A percentile compares a stretch with the other conserved stretches of the same genome.
These are phyloP conservation scores for Lacanobia oleracea DNA, from an alignment of 2,888 invertebrate genomes.

Conservation along the genomic window DNA sequence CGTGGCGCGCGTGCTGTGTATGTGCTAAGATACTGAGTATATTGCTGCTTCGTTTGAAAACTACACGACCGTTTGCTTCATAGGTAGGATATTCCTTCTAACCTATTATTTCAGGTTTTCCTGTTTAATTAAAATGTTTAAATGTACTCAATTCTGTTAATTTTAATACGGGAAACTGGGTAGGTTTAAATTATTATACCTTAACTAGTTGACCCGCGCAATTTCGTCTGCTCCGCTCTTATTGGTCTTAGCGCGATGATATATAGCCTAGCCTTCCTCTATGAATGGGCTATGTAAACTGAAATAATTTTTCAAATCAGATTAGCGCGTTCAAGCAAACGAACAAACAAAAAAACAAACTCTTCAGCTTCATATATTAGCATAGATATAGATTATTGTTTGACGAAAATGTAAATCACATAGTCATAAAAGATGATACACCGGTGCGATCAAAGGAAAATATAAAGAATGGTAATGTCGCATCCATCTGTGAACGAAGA, in stretches of 20 bases:
- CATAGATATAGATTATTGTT: neutral
- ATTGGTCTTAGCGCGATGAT: no score
- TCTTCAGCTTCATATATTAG: no score
- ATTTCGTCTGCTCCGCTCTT: no score
- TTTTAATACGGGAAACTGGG: neutral
- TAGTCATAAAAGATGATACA: conserved; percentile 9
- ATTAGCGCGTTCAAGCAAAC: no score
- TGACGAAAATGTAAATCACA: conserved; percentile 41
- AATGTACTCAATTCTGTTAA: neutral
- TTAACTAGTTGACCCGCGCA: no score
- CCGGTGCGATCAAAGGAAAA: conserved; percentile 9
- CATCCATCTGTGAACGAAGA: conserved; percentile 18
- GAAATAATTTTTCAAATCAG: no score
- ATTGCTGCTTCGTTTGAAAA: no score
- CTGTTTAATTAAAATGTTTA: neutral
- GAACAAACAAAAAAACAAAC: no score
- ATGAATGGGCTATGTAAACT: no score
- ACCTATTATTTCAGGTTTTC: neutral
- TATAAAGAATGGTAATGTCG: neutral
- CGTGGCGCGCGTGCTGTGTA: neutral
- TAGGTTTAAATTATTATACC: neutral
- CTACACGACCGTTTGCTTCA: neutral
- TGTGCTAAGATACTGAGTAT: no score
- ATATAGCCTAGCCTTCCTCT: no score
- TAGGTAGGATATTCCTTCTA: neutral